These are phyloP conservation scores for Agapornis roseicollis DNA, from an alignment of 2,113 vertebrate species.

Conservation along the genomic window DNA sequence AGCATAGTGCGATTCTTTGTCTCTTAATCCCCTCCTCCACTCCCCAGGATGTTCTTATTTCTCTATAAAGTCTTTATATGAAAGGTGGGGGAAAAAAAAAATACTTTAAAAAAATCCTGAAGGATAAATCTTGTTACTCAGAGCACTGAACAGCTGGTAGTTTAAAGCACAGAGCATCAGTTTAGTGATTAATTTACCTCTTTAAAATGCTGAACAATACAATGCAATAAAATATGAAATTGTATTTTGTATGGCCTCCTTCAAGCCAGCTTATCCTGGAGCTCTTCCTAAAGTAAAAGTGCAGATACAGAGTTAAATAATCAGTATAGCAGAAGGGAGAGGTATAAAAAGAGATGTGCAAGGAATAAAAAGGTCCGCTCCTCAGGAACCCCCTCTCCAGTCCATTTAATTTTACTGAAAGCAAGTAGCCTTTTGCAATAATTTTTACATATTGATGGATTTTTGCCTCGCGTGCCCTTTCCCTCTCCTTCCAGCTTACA, in stretches of 20 bases:
- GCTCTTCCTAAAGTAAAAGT: constrained; percentile 41
- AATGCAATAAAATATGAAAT: constrained; percentile 54
- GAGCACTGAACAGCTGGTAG: constrained; percentile 74
- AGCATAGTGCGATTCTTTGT: constrained; percentile 42
- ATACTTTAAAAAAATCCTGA: constrained; percentile 46
- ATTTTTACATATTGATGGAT: not conserved
- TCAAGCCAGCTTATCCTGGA: not conserved
- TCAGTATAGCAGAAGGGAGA: constrained; percentile 29
- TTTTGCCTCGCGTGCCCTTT: not conserved
- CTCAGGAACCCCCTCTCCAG: not conserved
- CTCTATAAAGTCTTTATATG: constrained; percentile 39
- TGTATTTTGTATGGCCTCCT: constrained; percentile 28
- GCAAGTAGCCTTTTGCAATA: constrained; percentile 15
- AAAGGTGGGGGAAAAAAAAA: not conserved
- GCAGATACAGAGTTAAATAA: constrained; percentile 44
- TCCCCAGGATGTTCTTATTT: constrained; percentile 55
- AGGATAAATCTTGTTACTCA: constrained; percentile 78
- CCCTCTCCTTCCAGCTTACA: not conserved
- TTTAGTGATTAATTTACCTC: constrained; percentile 76
- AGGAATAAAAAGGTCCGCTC: not conserved
- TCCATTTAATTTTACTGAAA: constrained; percentile 31
- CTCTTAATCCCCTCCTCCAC: constrained; percentile 46
- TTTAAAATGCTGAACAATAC: constrained; percentile 75
- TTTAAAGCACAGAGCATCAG: constrained; percentile 74
- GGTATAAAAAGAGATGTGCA: not conserved